Evolutionary conservation across 2,888 invertebrate genomes (phyloP).

Genomic region (Chalcis sispes): DNA sequence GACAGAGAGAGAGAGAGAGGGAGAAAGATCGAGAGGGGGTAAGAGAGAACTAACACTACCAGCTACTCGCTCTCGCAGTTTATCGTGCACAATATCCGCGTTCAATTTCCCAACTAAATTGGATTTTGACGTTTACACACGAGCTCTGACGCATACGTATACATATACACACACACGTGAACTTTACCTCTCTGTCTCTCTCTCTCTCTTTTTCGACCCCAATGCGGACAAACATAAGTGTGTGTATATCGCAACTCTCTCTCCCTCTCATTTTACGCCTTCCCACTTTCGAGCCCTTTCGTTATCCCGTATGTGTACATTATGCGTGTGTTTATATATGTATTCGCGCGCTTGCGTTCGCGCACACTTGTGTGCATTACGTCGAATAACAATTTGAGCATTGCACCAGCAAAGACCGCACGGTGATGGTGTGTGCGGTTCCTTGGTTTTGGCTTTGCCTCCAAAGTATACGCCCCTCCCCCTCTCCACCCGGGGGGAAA

Average conservation of each 20-base stretch:
- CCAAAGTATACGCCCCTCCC: conserved; percentile 55
- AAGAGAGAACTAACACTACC: too few species aligned
- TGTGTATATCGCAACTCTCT: not conserved
- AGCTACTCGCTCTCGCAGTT: not conserved
- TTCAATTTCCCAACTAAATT: conserved; percentile 51
- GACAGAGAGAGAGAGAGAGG: too few species aligned
- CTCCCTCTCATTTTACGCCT: not conserved
- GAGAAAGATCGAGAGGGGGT: too few species aligned
- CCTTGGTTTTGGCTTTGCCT: conserved; percentile 63
- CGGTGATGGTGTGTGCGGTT: too few species aligned
- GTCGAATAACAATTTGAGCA: conserved; percentile 42
- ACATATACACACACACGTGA: not conserved
- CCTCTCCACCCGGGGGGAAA: conserved; percentile 53
- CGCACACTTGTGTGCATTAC: conserved; percentile 28
- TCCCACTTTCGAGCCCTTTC: not conserved
- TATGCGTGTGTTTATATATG: too few species aligned
- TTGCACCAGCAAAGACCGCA: conserved; percentile 42
- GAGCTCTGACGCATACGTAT: conserved; percentile 4
- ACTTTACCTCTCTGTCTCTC: not conserved
- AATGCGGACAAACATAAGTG: conserved; percentile 34
- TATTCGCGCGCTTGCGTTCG: not conserved
- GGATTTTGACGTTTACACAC: conserved; percentile 48
- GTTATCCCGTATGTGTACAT: not conserved
- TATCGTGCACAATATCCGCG: conserved; percentile 39
- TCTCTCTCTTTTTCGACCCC: not conserved